phyloP scores from a whole-genome alignment of 2,797 vertebrate species.

The Pagetopsis macropterus region DNA sequence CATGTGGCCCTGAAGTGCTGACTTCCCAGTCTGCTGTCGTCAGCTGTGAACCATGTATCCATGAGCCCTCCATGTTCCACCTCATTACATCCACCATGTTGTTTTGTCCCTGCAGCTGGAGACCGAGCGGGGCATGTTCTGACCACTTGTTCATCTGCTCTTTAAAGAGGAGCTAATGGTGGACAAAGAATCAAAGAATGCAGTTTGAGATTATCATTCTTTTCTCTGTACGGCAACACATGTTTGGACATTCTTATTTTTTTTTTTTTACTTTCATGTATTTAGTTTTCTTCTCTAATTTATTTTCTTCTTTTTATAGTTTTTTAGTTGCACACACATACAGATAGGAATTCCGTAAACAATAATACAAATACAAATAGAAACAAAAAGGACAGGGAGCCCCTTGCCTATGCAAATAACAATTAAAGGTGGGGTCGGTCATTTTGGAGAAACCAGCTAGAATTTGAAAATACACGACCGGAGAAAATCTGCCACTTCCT shows the following conservation, averaged over 20 bases:
- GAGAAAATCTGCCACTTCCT: no score
- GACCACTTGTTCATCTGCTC: conserved; percentile 69
- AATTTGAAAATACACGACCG: no score
- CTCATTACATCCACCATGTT: conserved; percentile 79
- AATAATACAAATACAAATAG: no score
- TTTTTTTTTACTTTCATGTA: conserved; percentile 2
- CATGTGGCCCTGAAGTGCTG: conserved; percentile 73
- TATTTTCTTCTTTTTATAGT: not conserved
- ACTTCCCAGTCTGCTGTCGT: conserved; percentile 67
- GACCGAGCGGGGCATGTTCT: conserved; percentile 67
- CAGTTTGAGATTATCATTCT: conserved; percentile 2
- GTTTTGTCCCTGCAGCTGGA: conserved; percentile 72
- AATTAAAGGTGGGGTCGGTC: no score
- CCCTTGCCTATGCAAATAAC: no score
- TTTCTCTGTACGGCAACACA: not conserved
- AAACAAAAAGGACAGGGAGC: no score
- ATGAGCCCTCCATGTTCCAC: conserved; percentile 74
- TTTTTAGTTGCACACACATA: no score
- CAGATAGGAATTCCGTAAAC: no score
- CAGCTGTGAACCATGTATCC: conserved; percentile 74
- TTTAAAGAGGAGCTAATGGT: conserved; percentile 66
- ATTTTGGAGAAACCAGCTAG: no score
- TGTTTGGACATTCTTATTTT: conserved; percentile 9
- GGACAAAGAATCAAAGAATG: conserved; percentile 21
- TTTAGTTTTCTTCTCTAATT: not conserved